Percentiles rank a stretch among this genome's conserved stretches.
These are phyloP conservation scores for Axea sp. DNA, from an alignment of 2,888 invertebrate species.

Conservation along the genomic window DNA sequence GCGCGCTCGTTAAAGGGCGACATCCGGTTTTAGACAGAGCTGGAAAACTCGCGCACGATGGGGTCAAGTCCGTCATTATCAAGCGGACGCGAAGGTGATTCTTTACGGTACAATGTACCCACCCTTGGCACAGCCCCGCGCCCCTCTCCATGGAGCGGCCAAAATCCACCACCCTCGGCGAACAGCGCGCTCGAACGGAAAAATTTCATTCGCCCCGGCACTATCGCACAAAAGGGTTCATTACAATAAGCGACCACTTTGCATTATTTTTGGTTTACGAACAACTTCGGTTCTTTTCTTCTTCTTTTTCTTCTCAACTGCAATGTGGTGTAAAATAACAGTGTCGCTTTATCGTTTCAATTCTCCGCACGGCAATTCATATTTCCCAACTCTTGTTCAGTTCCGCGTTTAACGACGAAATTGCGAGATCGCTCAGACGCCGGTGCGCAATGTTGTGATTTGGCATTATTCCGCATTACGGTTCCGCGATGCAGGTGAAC, in stretches of 20 bases:
- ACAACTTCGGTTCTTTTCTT: background rate
- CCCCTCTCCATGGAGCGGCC: no score
- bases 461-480: no score
- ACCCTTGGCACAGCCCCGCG: no score
- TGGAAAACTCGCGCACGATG: slow-evolving; percentile 37
- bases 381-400: no score
- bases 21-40: slow-evolving; percentile 51
- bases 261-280: background rate
- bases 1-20: slow-evolving; percentile 52
- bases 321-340: no score
- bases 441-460: no score
- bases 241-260: slow-evolving; percentile 6
- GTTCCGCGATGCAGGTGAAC: no score
- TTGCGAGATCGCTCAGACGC: no score
- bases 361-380: no score
- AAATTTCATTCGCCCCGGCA: slow-evolving; percentile 25
- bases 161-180: slow-evolving; percentile 7
- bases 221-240: slow-evolving; percentile 8
- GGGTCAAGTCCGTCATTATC: slow-evolving; percentile 42
- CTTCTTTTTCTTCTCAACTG: no score
- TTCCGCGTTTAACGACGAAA: no score
- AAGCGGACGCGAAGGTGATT: slow-evolving; percentile 34
- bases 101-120: slow-evolving; percentile 27
- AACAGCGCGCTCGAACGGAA: slow-evolving; percentile 3
- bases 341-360: no score